A percentile compares a stretch with the other conserved stretches of the same genome.
These are phyloP conservation scores for Molossus molossus DNA, from an alignment of 2,797 vertebrate species.

Conservation along the genomic window DNA sequence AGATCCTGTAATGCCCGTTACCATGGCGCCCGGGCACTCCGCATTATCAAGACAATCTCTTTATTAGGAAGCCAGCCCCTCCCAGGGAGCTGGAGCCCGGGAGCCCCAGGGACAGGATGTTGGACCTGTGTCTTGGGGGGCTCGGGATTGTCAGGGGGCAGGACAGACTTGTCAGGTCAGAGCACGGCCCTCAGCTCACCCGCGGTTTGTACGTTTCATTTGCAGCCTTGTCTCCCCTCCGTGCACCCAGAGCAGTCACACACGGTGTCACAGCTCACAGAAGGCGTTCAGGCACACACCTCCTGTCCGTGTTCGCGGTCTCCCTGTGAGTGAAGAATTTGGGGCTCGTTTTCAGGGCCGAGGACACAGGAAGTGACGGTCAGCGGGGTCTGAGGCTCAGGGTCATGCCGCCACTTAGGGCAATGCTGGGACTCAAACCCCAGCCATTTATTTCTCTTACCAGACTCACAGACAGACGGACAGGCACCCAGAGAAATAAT, in stretches of 20 bases:
- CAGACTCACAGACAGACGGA: not conserved
- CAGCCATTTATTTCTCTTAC: not conserved
- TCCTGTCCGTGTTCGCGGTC: not conserved
- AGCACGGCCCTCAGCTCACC: not conserved
- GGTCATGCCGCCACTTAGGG: not conserved
- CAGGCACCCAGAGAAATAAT: not conserved
- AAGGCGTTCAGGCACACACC: slow-evolving; percentile 35
- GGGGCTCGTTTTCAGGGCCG: not conserved
- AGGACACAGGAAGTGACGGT: not conserved
- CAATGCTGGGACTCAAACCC: not conserved
- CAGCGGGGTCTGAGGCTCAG: not conserved
- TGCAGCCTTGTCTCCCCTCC: not conserved
- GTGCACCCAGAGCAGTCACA: not conserved
- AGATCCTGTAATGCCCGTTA: slow-evolving; percentile 84
- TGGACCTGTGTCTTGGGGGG: slow-evolving; percentile 49
- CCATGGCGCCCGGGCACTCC: slow-evolving; percentile 81
- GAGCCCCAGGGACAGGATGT: slow-evolving; percentile 62
- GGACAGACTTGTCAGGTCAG: not conserved
- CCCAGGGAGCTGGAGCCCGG: slow-evolving; percentile 56
- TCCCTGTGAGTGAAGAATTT: not conserved
- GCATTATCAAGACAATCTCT: slow-evolving; percentile 81
- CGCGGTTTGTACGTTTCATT: no score
- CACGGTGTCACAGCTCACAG: not conserved
- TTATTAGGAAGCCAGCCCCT: slow-evolving; percentile 79
- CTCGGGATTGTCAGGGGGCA: not conserved